Evolutionary conservation across 2,797 vertebrate genomes (phyloP).

Genomic region (Amazona ochrocephala): DNA sequence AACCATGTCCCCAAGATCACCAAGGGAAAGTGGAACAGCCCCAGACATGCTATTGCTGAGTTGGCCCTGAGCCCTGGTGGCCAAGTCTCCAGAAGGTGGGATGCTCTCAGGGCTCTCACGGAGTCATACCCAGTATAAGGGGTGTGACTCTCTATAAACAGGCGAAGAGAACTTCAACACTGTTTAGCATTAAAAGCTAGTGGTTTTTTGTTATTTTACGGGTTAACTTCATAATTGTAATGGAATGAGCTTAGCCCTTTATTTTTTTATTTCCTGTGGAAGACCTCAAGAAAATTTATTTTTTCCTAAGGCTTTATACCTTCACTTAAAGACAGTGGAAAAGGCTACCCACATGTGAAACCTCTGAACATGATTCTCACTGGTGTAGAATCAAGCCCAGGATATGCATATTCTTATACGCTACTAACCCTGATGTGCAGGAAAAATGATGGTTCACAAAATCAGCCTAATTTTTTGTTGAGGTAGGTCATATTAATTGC

Average conservation of each 20-base stretch:
- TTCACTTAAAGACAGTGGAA: background rate
- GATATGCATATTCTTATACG: background rate
- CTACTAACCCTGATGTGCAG: background rate
- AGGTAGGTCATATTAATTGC: slow-evolving; percentile 32
- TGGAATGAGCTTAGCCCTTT: background rate
- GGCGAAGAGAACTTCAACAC: background rate
- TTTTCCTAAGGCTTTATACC: background rate
- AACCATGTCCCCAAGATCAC: background rate
- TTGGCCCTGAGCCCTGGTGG: rapidly evolving
- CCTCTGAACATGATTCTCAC: background rate
- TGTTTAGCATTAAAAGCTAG: background rate
- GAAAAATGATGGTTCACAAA: slow-evolving; percentile 14
- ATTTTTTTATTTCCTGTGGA: background rate
- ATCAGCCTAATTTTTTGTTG: slow-evolving; percentile 32
- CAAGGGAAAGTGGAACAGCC: background rate
- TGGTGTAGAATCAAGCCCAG: background rate
- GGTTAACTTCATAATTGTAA: background rate
- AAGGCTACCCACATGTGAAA: background rate
- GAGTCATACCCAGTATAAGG: rapidly evolving
- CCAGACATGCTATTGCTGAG: rapidly evolving
- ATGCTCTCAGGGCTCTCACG: rapidly evolving
- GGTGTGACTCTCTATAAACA: background rate
- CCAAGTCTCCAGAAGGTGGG: rapidly evolving
- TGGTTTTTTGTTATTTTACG: background rate
- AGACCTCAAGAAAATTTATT: background rate